Base-by-base conservation (phyloP, 2,113 vertebrate genomes). In the Hyla sarda region DNA sequence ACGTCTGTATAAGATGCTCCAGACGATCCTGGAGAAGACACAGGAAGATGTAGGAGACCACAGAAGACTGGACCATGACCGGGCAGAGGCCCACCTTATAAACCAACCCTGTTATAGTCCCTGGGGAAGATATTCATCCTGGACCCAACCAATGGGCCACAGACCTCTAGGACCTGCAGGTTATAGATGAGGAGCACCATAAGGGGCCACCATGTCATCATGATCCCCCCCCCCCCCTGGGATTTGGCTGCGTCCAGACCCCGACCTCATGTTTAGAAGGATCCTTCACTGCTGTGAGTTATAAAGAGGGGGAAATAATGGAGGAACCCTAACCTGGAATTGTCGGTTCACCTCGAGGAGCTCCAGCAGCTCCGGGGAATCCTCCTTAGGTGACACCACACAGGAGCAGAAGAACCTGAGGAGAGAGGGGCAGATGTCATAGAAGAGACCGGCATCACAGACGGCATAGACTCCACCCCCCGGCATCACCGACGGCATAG, bases 371-470 rank as follows among this genome's bases (percentile, higher is more conserved):
- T 95, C 93, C n/a, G 90, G 82, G 73, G 95, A 95, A 52, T 74
- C 88, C 5, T 89, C 79, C 0, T 41, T 84, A 23, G 95, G 94
- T 17, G 90, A 92, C 3, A 94, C 92, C 87, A 96, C 90, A 85
- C 95, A 96, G 0, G 94, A 92, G 84, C 95, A 96, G 90, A 95
- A 95, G 45, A 92, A 91, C 74, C 95, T 96, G 82, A 16, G 34
- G 41, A 83, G 74, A 60, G 69, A 89, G 9, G 25, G n/a, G n/a
- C n/a, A 2, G 1, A 67, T 32, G 32, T 17, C n/a, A 11, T 9
- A 65, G 56, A 23, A 11, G 8, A 62, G n/a, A 69, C 6, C 56
- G 5, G 13, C 21, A 60, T 9, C 19, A 25, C 23, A 8, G 17
- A 3, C 2, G 17, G 50, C 5, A 2, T 6, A 11, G 12, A 50